Base-by-base conservation (phyloP, 2,113 vertebrate species). In the Amazona guildingii region DNA sequence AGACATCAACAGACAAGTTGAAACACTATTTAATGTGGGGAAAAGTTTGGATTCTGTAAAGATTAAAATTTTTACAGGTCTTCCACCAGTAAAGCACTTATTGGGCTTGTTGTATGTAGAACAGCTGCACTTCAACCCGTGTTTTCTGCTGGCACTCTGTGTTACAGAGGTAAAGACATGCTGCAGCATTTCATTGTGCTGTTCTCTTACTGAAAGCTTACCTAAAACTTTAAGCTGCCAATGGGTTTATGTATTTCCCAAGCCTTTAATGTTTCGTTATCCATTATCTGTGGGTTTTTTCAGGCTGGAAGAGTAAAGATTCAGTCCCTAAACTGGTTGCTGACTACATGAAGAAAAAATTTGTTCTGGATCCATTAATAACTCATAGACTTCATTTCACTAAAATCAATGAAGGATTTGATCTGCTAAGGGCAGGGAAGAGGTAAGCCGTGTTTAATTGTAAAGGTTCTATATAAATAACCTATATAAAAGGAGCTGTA, bases 331-430 rank as follows among this genome's bases (percentile, higher is more conserved):
- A 98, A 94, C 97, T 99, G 78, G 98, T 99, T 90, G 97, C 97
- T 27, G 98, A 99, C 86, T 99, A 98, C 91, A 98, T 98, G 98
- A 98, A 85, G 46, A 99, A 99, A 91, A 99, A 98, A 70, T 96
- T 99, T 97, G 98, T 98, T 97, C 98, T 99, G 95, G 98, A 99
- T 54, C 98, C 98, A 90, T 98, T 99, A 97, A 98, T 99, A 83
- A 99, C 98, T 13, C 98, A 99, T 97, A 98, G 97, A 1, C 92
- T 99, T 96, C 97, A 98, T 39, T 98, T 99, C 55, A 94, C 96
- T 19, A 95, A 99, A 97, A 98, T 99, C 94, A 99, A 98, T 57
- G 98, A 99, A 94, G 98, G 97, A 64, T 98, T 99, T 95, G 98
- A 99, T 77, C 98, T 99, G 80, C 98, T 99, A 98, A 98, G 98